Base-by-base conservation (phyloP, 2,113 vertebrate genomes). In the Mugil cephalus region DNA sequence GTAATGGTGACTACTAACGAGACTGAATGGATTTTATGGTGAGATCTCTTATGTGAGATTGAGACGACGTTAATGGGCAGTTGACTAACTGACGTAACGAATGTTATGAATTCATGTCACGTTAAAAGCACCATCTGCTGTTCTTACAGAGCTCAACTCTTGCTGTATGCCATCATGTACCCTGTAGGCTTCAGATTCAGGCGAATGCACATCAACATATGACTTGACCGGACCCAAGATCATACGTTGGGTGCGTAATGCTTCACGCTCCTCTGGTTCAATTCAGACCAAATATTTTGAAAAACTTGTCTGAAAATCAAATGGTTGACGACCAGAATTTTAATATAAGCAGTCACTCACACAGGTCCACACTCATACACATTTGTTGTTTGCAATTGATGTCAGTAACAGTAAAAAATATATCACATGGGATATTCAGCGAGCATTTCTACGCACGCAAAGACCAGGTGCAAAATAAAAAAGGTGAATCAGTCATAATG, bases 1-100 rank as follows among this genome's bases (percentile, higher is more conserved):
- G 83, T 83, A 60, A 82, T 74, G 83, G 69, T 61, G 42, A 45
- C 66, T 79, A 71, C 24, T 85, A 54, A 77, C 64, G 77, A 38
- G 30, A 39, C 45, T 77, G 18, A 52, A 79, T 82, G 82, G 66
- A 55, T 36, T 58, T 69, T 4, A 79, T 79, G 73, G 64, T 42
- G 60, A 63, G 21, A 76, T 72, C 75, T 69, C 50, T 69, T 62
- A 36, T 54, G 39, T 21, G 45, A 36, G 38, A 55, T 69, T 71
- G 19, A 74, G 34, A 72, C 47, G 36, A 61, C 51, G 69, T 68
- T 74, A 30, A 85, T 86, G 81, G 59, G 14, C 58, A 48, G 74
- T 42, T 39, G 50, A 60, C 56, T 69, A 46, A 71, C 47, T 36
- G 54, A 78, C 68, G 12, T 70, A 70, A 67, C 18, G 42, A 30